phyloP scores from a whole-genome alignment of 2,113 vertebrate species.

The Ophthalmolycus amberensis region DNA sequence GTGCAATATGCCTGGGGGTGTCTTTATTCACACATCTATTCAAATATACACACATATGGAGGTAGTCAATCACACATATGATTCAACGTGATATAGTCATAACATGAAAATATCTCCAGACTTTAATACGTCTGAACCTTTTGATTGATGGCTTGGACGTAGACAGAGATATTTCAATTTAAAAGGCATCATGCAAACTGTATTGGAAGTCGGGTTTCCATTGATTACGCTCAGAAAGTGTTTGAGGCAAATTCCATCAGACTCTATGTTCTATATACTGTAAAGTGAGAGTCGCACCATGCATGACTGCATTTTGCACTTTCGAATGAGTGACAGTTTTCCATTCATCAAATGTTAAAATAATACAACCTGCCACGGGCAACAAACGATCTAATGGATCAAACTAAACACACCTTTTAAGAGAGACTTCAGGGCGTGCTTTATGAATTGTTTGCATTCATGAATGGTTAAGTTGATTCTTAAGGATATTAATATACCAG shows the following conservation, averaged over 20 bases:
- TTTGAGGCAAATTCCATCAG: conserved; percentile 55
- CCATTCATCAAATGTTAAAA: conserved; percentile 70
- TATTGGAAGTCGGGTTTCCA: conserved; percentile 28
- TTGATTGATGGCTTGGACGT: conserved; percentile 48
- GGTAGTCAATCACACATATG: conserved; percentile 19
- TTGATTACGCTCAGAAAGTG: conserved; percentile 37
- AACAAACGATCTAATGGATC: conserved; percentile 62
- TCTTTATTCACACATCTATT: not conserved
- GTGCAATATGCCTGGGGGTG: not conserved
- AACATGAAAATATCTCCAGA: conserved; percentile 29
- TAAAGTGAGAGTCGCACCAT: conserved; percentile 23
- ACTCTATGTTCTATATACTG: conserved; percentile 13
- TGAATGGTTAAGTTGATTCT: conserved; percentile 32
- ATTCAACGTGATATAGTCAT: conserved; percentile 9
- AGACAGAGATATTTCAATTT: conserved; percentile 40
- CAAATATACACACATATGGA: not conserved
- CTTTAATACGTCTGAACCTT: conserved; percentile 25
- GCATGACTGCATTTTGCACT: conserved; percentile 52
- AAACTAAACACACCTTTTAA: conserved; percentile 32
- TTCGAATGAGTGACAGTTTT: conserved; percentile 51
- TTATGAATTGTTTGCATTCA: conserved; percentile 46
- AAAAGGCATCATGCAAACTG: conserved; percentile 31
- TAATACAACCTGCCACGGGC: conserved; percentile 63
- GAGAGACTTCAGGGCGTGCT: not conserved
- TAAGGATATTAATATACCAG: conserved; percentile 10